Base-by-base conservation (phyloP, 2,797 vertebrate genomes). In the Pristis pectinata region DNA sequence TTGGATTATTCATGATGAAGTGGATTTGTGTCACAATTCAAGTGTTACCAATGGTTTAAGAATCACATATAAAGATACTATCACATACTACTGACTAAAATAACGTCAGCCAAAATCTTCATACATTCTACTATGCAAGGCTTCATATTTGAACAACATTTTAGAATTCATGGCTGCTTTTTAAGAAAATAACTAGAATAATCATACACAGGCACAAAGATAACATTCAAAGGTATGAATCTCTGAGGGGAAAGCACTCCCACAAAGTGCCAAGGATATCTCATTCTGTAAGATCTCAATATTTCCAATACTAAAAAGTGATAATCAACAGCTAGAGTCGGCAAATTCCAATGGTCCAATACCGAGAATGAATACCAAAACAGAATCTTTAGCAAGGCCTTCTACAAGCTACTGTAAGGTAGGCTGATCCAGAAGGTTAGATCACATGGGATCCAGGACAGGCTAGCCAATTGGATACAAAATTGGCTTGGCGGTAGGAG, bases 241-340 rank as follows among this genome's bases (percentile, higher is more conserved):
- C 37, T 70, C 37, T 70, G 64, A 41, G 37, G n/a, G 41, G n/a
- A 93, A 27, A 13, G 3, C 61, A 93, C 15, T 34, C 64, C 41
- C 61, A 27, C 64, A 41, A n/a, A 44, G 1, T 44, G 5, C 56
- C 13, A n/a, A 27, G 10, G 61, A 3, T 44, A 41, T 8, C n/a
- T 70, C 64, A 44, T 24, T 70, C 59, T 70, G 85, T 89, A n/a
- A 53, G 83, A 91, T 8, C n/a, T 91, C 87, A 91, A 91, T 91
- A 64, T 5, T 91, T 91, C 6, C 1, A n/a, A 67, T 56, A 1
- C 19, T 91, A 34, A n/a, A 91, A 67, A 61, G 91, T 61, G 41
- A 49, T 19, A 91, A 15, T 19, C 82, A 85, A 85, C 30, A 85
- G 44, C 34, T 59, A n/a, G 34, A n/a, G n/a, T 89, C 89, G n/a